Conservation (phyloP, 2,888 invertebrate species). For the Scaptodrosophila latifasciaeformis region DNA sequence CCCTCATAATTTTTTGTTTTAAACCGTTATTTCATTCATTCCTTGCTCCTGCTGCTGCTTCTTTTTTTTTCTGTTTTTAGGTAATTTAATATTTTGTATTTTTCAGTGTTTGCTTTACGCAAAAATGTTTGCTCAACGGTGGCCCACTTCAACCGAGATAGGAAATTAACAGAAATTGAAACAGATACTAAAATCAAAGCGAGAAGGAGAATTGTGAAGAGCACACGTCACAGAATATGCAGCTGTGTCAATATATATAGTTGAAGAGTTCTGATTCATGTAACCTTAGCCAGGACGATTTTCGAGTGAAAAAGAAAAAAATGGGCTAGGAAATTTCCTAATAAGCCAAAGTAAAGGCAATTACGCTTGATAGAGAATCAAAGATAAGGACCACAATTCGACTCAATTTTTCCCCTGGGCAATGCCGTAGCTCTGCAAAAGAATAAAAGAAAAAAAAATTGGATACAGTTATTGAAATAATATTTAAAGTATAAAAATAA, state of each 20-base stretch:
- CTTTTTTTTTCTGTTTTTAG: constrained; percentile 9
- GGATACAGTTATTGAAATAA: constrained; percentile 52
- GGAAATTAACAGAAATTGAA: constrained; percentile 39
- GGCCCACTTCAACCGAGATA: constrained; percentile 23
- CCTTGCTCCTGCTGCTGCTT: neutral
- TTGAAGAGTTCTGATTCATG: constrained; percentile 39
- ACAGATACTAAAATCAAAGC: constrained; percentile 46
- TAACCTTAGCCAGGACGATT: constrained; percentile 21
- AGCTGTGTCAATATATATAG: constrained; percentile 59
- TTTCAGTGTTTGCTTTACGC: constrained; percentile 57
- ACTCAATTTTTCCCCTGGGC: too few relatives aligned
- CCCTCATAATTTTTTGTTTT: constrained; percentile 39
- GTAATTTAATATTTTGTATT: constrained; percentile 67
- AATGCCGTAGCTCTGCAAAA: neutral
- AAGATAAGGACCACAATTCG: too few relatives aligned
- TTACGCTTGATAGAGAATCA: constrained; percentile 21
- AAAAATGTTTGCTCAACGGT: constrained; percentile 57
- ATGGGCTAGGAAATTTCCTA: constrained; percentile 43
- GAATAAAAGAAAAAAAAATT: constrained; percentile 21
- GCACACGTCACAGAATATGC: constrained; percentile 26
- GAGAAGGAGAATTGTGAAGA: constrained; percentile 12
- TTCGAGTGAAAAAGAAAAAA: constrained; percentile 11
- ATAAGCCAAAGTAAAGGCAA: constrained; percentile 30
- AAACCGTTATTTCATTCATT: neutral
- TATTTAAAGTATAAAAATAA: constrained; percentile 62